Conservation (phyloP, 2,797 vertebrate species). For the Myripristis jacobus region DNA sequence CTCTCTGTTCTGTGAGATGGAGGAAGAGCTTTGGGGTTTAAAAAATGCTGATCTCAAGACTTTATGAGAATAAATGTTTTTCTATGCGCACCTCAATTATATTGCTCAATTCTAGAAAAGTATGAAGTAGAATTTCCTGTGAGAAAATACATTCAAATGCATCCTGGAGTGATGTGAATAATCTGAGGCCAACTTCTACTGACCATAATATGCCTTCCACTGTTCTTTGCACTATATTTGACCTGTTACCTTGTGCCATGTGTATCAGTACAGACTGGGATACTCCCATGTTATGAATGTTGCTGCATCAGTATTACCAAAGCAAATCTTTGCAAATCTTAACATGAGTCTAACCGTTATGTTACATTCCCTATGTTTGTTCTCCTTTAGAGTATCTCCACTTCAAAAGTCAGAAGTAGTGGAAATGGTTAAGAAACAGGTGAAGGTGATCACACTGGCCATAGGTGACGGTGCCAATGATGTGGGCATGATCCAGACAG, state of each 20-base stretch:
- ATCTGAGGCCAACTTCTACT: neutral
- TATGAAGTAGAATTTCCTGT: conserved; percentile 22
- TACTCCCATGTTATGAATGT: neutral
- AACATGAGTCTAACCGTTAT: too few species aligned
- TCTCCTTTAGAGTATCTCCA: conserved; percentile 91
- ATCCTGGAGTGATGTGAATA: conserved; percentile 4
- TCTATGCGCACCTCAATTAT: conserved; percentile 29
- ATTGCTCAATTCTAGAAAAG: conserved; percentile 15
- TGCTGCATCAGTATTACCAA: neutral
- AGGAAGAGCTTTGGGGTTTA: conserved; percentile 30
- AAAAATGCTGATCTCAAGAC: conserved; percentile 40
- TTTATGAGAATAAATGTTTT: conserved; percentile 40
- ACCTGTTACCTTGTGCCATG: neutral
- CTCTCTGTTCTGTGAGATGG: conserved; percentile 19
- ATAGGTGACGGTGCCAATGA: conserved; percentile 99
- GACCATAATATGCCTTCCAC: neutral
- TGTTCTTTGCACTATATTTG: conserved; percentile 3
- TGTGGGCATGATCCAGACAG: conserved; percentile 98
- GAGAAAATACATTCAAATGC: conserved; percentile 5
- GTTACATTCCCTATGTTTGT: neutral
- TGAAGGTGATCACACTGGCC: conserved; percentile 95
- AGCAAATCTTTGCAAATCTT: too few species aligned
- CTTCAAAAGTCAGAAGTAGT: conserved; percentile 99
- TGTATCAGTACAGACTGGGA: neutral
- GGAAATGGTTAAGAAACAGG: conserved; percentile 99